Base-by-base conservation (phyloP, 2,797 vertebrate species). In the Syncerus caffer region DNA sequence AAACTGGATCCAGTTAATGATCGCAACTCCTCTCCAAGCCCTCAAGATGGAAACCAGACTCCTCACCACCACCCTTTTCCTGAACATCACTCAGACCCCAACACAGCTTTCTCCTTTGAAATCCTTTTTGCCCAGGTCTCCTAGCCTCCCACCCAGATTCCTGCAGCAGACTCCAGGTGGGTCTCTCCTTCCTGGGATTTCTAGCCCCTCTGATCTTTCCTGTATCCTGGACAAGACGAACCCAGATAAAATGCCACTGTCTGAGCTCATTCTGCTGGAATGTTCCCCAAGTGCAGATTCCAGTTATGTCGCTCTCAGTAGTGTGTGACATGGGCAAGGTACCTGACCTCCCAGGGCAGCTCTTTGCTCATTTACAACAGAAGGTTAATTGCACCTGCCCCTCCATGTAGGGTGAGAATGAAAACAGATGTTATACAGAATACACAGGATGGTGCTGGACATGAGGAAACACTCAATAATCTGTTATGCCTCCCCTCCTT, bases 381-480 rank as follows among this genome's bases (percentile, higher is more conserved):
- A 13, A 42, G 34, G 42, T 45, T 17, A 29, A 31, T 79, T 11
- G 79, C 0, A 19, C 79, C 34, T n/a, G 19, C 25, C 9, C 25
- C 55, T 16, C 17, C 1, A 0, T 16, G 31, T 1, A 1, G 31
- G 71, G 55, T 6, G 27, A 47, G 2, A 38, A 16, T 27, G 31
- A 31, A 31, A 74, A 25, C 4, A 62, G 62, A 64, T 2, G 3
- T 17, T 19, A 50, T 3, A 45, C 19, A 19, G 25, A n/a, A 27
- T 13, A 11, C 57, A n/a, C 2, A 11, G 57, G 50, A 79, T 1
- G 1, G 5, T 14, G 25, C 25, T 13, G 5, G 19, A 4, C 58
- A 27, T 11, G 1, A 8, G 0, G 25, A 6, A 38, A 58, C 12
- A 2, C 17, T 11, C 1, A 1, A 2, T n/a, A 4, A 21, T 31